Evolutionary conservation across 2,113 vertebrate species (phyloP), one percentile per base, ranked within the genome.

Genomic region (Phocoena phocoena): DNA sequence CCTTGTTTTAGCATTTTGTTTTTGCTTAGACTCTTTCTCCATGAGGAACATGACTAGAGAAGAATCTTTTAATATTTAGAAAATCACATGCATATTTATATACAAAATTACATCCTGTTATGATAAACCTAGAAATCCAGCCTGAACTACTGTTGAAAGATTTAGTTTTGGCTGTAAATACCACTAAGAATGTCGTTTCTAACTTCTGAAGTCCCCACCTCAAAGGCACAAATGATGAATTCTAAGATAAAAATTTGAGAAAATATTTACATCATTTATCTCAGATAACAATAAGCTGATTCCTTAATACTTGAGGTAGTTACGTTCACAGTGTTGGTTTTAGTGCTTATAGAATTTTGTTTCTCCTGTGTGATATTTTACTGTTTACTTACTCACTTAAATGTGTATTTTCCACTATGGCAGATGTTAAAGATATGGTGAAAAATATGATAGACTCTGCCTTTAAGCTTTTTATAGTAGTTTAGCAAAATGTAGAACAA

Each of bases 171-270:
- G 3, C 21, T 68, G 62, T 67, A 96, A 76, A 89, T 58, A 88
- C n/a, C 26, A 67, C 36, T 79, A 53, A 63, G 63, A 88, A 17
- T 70, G 18, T 73, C 58, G 26, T 36, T 95, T 90, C 38, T 79
- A 73, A 83, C n/a, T 65, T 83, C 74, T 23, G 11, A 87, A 79
- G n/a, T 71, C 38, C 53, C 17, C 33, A 62, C 63, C 67, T 90
- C 15, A 62, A 95, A 93, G 63, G n/a, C 71, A 93, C n/a, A 88
- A 38, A 55, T 81, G 71, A 58, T 76, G 12, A 55, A 55, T 55
- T 96, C 89, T 44, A 60, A 77, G 9, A 88, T 70, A 88, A 95
- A 87, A 88, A 71, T 60, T 41, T 58, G 36, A 93, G 85, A 82
- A 63, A 74, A 68, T 21, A 89, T 44, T 81, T 95, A 76, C 8